A percentile compares a stretch with the other conserved stretches of the same genome.
phyloP scores from a whole-genome alignment of 2,888 invertebrate genomes.

The Cataglyphis albicans region DNA sequence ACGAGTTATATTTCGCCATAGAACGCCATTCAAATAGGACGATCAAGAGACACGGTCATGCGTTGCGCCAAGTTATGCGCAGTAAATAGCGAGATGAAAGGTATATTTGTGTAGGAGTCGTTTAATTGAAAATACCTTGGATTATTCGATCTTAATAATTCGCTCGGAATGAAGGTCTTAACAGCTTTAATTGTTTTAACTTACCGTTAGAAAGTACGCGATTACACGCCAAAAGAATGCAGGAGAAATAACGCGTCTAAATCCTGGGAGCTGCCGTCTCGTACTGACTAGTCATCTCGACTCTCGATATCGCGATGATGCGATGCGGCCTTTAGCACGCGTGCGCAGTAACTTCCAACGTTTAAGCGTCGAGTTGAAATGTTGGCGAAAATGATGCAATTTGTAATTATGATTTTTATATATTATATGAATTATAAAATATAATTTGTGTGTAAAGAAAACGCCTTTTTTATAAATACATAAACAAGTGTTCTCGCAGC shows the following conservation, averaged over 20 bases:
- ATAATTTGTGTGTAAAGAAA: neutral
- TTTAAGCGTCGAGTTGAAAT: neutral
- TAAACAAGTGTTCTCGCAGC: neutral
- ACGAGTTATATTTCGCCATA: no score
- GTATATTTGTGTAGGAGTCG: neutral
- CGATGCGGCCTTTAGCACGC: neutral
- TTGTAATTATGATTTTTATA: neutral
- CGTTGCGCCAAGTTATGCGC: neutral
- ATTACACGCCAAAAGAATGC: neutral
- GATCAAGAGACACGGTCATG: neutral
- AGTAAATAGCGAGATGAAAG: neutral
- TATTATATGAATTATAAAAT: neutral
- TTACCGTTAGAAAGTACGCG: conserved; percentile 12
- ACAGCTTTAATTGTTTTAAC: neutral
- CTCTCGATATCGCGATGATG: no score
- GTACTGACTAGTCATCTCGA: conserved; percentile 15
- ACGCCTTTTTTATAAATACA: neutral
- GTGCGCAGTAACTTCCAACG: neutral
- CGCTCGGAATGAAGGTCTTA: neutral
- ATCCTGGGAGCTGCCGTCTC: neutral
- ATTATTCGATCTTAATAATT: neutral
- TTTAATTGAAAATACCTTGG: neutral
- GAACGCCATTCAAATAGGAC: no score
- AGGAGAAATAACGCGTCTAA: neutral
- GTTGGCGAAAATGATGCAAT: neutral